These are phyloP conservation scores for Gasteruption jaculator DNA, from an alignment of 2,888 invertebrate genomes.

Conservation along the genomic window DNA sequence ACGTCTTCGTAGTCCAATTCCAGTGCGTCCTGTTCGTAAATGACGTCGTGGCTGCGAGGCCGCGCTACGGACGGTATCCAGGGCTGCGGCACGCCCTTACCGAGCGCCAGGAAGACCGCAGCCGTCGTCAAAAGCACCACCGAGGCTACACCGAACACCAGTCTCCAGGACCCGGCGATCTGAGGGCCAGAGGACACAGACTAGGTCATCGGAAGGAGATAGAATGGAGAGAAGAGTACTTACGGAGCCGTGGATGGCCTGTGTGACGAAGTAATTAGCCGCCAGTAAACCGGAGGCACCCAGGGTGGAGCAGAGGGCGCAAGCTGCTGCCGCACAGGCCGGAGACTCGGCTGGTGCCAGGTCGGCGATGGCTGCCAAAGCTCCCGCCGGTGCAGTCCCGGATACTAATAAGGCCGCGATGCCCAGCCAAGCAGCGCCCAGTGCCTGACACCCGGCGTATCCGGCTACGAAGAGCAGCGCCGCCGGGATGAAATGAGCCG, in stretches of 20 bases:
- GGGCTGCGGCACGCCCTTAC: slow-evolving; percentile 59
- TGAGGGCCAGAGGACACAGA: slow-evolving; percentile 32
- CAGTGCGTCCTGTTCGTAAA: slow-evolving; percentile 46
- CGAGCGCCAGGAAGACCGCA: slow-evolving; percentile 56
- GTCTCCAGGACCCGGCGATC: slow-evolving; percentile 59
- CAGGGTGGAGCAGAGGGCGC: slow-evolving; percentile 55
- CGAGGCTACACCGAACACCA: slow-evolving; percentile 59
- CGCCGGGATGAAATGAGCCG: slow-evolving; percentile 60
- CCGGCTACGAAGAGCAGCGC: slow-evolving; percentile 59
- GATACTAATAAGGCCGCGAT: slow-evolving; percentile 58
- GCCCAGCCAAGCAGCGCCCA: slow-evolving; percentile 57
- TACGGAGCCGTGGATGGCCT: slow-evolving; percentile 59
- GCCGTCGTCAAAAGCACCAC: slow-evolving; percentile 57
- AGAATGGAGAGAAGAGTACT: no score
- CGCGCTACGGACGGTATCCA: slow-evolving; percentile 54
- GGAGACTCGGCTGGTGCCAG: slow-evolving; percentile 55
- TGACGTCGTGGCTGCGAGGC: slow-evolving; percentile 47
- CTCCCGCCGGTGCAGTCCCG: slow-evolving; percentile 59
- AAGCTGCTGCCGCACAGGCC: slow-evolving; percentile 48
- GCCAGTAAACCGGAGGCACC: slow-evolving; percentile 58
- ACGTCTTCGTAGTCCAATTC: slow-evolving; percentile 50
- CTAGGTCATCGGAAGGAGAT: no score
- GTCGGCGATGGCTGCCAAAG: slow-evolving; percentile 59
- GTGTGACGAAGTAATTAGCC: slow-evolving; percentile 58
- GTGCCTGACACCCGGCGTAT: slow-evolving; percentile 59